These are phyloP conservation scores for Elephas maximus DNA, from an alignment of 2,113 vertebrate species.

Conservation along the genomic window DNA sequence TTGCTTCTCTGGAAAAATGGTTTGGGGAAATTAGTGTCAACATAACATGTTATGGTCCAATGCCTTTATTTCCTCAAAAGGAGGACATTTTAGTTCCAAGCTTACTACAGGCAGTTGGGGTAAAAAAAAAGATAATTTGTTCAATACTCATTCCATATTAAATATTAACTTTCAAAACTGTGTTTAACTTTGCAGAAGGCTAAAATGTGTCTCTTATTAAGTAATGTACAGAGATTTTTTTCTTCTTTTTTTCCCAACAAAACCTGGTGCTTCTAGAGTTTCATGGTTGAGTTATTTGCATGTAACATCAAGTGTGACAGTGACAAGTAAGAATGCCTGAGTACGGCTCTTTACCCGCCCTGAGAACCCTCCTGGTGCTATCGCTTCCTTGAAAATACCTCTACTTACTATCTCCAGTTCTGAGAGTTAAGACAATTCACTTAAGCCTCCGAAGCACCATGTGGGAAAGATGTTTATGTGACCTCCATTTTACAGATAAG, in stretches of 20 bases:
- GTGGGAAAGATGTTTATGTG: fast-evolving
- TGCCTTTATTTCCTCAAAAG: constrained; percentile 70
- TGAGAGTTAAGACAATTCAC: not conserved
- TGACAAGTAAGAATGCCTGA: not conserved
- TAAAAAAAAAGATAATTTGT: constrained; percentile 71
- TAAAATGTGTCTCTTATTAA: constrained; percentile 40
- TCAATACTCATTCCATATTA: constrained; percentile 56
- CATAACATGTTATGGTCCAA: constrained; percentile 4
- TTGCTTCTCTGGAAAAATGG: constrained; percentile 7
- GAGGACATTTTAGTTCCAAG: constrained; percentile 24
- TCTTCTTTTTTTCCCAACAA: not conserved
- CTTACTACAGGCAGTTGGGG: not conserved
- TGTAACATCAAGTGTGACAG: not conserved
- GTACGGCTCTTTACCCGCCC: not conserved
- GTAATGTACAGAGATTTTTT: not conserved
- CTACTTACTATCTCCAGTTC: fast-evolving
- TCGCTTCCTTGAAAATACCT: not conserved
- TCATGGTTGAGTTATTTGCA: not conserved
- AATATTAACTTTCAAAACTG: constrained; percentile 75
- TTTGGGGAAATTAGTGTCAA: not conserved
- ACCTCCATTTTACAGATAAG: fast-evolving
- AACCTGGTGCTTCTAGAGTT: not conserved
- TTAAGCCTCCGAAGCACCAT: fast-evolving
- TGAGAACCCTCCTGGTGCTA: not conserved
- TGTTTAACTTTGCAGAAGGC: constrained; percentile 57